Evolutionary conservation across 1,140 invertebrate genomes (phyloP).

Genomic region (Agrypnia vestita): DNA sequence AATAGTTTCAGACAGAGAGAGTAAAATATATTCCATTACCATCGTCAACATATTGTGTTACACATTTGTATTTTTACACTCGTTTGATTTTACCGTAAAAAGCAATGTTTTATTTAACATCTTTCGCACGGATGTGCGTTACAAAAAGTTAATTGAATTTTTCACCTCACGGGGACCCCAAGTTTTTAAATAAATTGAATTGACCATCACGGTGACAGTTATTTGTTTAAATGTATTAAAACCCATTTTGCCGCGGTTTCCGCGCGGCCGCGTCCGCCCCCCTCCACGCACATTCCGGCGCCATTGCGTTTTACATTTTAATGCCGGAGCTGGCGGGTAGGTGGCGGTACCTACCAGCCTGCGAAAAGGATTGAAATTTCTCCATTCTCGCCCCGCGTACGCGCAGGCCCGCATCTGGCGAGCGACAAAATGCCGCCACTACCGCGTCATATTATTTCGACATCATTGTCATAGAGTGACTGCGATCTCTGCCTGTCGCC

Average conservation of each 20-base stretch:
- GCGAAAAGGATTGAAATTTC: slow-evolving; percentile 46
- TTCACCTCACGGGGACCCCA: neutral
- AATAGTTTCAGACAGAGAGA: too few relatives aligned
- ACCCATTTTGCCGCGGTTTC: slow-evolving; percentile 39
- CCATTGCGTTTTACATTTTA: slow-evolving; percentile 50
- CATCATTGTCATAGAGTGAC: too few relatives aligned
- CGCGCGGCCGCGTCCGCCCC: slow-evolving; percentile 30
- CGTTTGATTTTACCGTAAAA: neutral
- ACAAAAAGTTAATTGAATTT: slow-evolving; percentile 34
- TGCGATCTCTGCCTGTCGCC: too few relatives aligned
- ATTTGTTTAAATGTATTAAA: slow-evolving; percentile 52
- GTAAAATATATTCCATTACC: neutral
- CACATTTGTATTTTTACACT: too few relatives aligned
- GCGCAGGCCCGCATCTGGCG: neutral
- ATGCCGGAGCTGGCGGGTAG: slow-evolving; percentile 2
- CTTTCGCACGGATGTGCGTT: neutral
- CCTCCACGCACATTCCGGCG: slow-evolving; percentile 46
- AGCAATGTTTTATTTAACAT: slow-evolving; percentile 19
- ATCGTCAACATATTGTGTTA: too few relatives aligned
- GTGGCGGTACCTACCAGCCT: neutral
- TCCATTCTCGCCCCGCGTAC: neutral
- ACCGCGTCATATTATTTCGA: too few relatives aligned
- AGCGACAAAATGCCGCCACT: neutral
- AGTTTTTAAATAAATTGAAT: slow-evolving; percentile 33
- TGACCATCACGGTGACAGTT: slow-evolving; percentile 38